Percentiles rank a stretch among this genome's conserved stretches.
Conservation (phyloP, 2,113 vertebrate genomes). For the Pelecanus crispus region DNA sequence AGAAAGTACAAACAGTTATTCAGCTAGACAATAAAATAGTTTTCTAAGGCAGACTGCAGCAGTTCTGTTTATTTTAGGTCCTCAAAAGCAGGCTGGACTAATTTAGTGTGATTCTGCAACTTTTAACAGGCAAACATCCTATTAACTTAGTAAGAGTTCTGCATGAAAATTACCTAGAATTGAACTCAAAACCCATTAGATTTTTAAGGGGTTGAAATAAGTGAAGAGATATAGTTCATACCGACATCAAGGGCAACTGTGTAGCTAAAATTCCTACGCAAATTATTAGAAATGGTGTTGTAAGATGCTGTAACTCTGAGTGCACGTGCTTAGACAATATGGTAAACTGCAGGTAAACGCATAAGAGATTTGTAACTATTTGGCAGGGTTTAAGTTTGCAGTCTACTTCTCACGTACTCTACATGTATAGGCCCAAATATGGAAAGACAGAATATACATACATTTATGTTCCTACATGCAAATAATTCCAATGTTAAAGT, state of each 20-base stretch:
- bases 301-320: not conserved
- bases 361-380: not conserved
- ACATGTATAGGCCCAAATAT: not conserved
- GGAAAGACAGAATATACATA: not conserved
- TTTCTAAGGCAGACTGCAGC: not conserved
- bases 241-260: not conserved
- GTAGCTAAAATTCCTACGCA: not conserved
- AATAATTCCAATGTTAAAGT: not conserved
- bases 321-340: not conserved
- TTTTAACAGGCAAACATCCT: not conserved
- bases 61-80: not conserved
- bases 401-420: not conserved
- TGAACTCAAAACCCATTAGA: not conserved
- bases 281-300: not conserved
- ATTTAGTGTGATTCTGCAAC: not conserved
- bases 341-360: not conserved
- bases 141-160: not conserved
- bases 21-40: not conserved
- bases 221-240: not conserved
- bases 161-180: not conserved
- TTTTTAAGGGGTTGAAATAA: not conserved
- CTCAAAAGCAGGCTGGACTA: constrained; percentile 2
- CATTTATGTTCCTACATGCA: not conserved
- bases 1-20: not conserved
- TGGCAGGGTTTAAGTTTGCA: not conserved